Conservation (phyloP, 1,140 invertebrate genomes). For the Drosophila equinoxialis region DNA sequence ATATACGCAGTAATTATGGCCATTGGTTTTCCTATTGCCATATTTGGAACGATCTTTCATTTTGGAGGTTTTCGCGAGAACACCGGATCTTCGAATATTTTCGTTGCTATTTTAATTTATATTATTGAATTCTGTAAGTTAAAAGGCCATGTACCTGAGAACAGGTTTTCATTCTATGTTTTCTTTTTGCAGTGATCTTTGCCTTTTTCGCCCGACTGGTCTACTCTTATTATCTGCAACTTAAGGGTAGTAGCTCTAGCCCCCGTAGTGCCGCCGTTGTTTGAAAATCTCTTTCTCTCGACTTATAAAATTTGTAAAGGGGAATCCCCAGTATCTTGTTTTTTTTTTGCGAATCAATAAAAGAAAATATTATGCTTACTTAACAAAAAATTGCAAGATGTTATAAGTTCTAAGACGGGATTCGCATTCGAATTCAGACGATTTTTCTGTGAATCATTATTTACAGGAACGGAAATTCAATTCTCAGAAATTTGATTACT, state of each 20-base stretch:
- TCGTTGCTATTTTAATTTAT: slow-evolving; percentile 49
- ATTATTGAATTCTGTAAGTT: slow-evolving; percentile 59
- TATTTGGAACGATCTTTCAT: slow-evolving; percentile 68
- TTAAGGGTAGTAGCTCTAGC: slow-evolving; percentile 54
- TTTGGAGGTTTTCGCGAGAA: slow-evolving; percentile 65
- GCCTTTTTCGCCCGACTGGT: slow-evolving; percentile 63
- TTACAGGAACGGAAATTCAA: no score
- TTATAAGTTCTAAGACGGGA: no score
- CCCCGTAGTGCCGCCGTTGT: slow-evolving; percentile 54
- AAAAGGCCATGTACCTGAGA: not conserved
- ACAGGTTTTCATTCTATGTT: not conserved
- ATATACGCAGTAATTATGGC: slow-evolving; percentile 48
- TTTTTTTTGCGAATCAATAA: slow-evolving; percentile 19
- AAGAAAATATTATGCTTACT: slow-evolving; percentile 23
- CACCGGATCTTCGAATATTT: slow-evolving; percentile 43
- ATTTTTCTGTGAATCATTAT: no score
- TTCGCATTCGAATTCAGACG: no score
- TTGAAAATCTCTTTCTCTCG: slow-evolving; percentile 29
- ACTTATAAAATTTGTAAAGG: slow-evolving; percentile 9
- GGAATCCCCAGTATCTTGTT: not conserved
- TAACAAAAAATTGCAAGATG: no score
- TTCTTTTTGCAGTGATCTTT: slow-evolving; percentile 41
- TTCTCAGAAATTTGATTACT: no score
- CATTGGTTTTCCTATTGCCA: slow-evolving; percentile 61
- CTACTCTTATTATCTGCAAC: slow-evolving; percentile 65